Conservation (phyloP, 1,140 invertebrate species). For the Megalopta genalis region DNA sequence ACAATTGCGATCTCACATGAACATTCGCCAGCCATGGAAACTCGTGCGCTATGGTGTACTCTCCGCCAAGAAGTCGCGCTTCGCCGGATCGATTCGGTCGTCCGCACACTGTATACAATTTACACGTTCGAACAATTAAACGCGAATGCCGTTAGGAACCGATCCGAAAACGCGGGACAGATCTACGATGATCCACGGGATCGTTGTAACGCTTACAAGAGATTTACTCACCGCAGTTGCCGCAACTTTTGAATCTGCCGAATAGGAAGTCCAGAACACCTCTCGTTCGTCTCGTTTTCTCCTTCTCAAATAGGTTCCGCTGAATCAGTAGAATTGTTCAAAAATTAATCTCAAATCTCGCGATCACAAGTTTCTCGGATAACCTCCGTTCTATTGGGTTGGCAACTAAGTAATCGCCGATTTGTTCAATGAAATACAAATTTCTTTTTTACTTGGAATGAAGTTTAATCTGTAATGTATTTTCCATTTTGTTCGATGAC, state of each 20-base stretch:
- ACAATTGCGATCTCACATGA: constrained; percentile 64
- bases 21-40: constrained; percentile 82
- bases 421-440: too few relatives aligned
- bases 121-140: not conserved
- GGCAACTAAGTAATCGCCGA: too few relatives aligned
- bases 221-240: constrained; percentile 71
- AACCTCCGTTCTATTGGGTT: too few relatives aligned
- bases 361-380: too few relatives aligned
- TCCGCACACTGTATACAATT: constrained; percentile 68
- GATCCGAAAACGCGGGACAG: not conserved
- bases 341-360: too few relatives aligned
- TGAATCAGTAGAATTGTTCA: not conserved
- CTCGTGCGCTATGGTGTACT: constrained; percentile 77
- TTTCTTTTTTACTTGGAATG: too few relatives aligned
- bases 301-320: constrained; percentile 6
- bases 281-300: constrained; percentile 52
- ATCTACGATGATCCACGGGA: too few relatives aligned
- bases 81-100: constrained; percentile 69
- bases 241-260: constrained; percentile 69
- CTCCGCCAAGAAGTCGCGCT: constrained; percentile 76
- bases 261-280: constrained; percentile 70
- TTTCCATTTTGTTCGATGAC: too few relatives aligned
- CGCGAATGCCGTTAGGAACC: too few relatives aligned
- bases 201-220: too few relatives aligned
- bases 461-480: too few relatives aligned